Percentiles rank a stretch among this genome's conserved stretches.
Conservation (phyloP, 2,888 invertebrate species). For the Laspeyria flexula region DNA sequence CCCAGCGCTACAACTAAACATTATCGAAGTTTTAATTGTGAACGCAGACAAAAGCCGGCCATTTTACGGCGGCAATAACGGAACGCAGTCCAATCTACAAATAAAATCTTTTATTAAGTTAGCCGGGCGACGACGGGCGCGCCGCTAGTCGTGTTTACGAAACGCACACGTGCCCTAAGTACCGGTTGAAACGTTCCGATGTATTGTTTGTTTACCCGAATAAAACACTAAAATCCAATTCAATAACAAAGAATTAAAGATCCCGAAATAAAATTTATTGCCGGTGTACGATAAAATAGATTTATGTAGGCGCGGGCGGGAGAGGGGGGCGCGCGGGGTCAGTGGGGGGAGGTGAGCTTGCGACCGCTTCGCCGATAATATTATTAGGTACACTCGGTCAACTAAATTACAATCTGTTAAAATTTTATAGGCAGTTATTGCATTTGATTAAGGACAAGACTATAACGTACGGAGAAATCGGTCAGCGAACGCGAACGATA, state of each 20-base stretch:
- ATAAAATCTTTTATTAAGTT: slow-evolving; percentile 80
- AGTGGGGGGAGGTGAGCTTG: slow-evolving; percentile 43
- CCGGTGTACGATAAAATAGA: slow-evolving; percentile 85
- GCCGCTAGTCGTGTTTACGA: slow-evolving; percentile 69
- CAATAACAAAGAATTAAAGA: slow-evolving; percentile 87
- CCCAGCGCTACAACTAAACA: slow-evolving; percentile 72
- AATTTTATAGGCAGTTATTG: slow-evolving; percentile 51
- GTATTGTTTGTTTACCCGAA: slow-evolving; percentile 85
- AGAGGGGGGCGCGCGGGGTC: slow-evolving; percentile 33
- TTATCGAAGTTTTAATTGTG: slow-evolving; percentile 82
- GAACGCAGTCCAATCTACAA: slow-evolving; percentile 72
- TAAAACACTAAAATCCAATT: slow-evolving; percentile 86
- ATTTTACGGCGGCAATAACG: slow-evolving; percentile 70
- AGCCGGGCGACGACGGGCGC: slow-evolving; percentile 67
- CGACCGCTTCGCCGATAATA: slow-evolving; percentile 66
- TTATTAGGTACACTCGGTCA: slow-evolving; percentile 73
- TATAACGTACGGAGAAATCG: slow-evolving; percentile 28
- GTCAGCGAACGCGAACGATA: slow-evolving; percentile 10
- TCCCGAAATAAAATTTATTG: slow-evolving; percentile 86
- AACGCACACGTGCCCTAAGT: slow-evolving; percentile 80
- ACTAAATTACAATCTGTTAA: slow-evolving; percentile 60
- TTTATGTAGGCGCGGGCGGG: slow-evolving; percentile 77
- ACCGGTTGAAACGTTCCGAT: slow-evolving; percentile 77
- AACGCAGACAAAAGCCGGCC: slow-evolving; percentile 76
- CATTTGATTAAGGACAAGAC: slow-evolving; percentile 45